Evolutionary conservation across 2,888 invertebrate genomes (phyloP).

Genomic region (Celastrina argiolus): DNA sequence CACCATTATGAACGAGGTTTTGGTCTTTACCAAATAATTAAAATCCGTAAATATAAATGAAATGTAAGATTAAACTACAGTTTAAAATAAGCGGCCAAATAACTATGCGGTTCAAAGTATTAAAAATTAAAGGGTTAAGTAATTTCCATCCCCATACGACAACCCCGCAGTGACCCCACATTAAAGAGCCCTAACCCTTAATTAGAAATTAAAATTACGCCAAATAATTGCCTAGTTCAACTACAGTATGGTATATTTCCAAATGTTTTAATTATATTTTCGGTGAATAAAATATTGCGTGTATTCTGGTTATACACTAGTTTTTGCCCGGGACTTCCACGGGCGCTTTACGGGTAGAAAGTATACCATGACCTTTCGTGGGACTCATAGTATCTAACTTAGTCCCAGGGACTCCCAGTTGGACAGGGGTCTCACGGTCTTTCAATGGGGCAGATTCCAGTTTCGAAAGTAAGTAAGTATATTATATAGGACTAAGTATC

Average conservation of each 20-base stretch:
- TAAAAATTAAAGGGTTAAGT: constrained; percentile 1
- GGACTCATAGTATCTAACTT: too few species aligned
- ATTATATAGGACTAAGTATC: too few species aligned
- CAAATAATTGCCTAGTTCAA: not conserved
- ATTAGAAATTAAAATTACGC: not conserved
- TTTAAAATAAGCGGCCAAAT: not conserved
- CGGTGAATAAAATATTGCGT: not conserved
- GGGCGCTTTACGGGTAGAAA: too few species aligned
- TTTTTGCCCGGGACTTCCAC: too few species aligned
- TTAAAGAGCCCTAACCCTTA: constrained; percentile 7
- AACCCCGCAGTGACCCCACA: not conserved
- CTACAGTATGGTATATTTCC: not conserved
- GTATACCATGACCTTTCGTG: too few species aligned
- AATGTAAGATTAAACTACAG: not conserved
- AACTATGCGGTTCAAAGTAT: not conserved
- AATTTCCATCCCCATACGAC: constrained; percentile 5
- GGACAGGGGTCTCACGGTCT: too few species aligned
- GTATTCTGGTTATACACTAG: too few species aligned
- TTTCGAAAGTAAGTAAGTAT: too few species aligned
- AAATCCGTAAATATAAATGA: not conserved
- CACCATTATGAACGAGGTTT: too few species aligned
- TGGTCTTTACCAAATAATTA: not conserved
- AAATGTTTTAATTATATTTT: not conserved
- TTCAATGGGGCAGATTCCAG: too few species aligned
- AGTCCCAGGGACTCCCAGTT: too few species aligned